phyloP scores from a whole-genome alignment of 2,888 invertebrate genomes.

The Mythimna impura region DNA sequence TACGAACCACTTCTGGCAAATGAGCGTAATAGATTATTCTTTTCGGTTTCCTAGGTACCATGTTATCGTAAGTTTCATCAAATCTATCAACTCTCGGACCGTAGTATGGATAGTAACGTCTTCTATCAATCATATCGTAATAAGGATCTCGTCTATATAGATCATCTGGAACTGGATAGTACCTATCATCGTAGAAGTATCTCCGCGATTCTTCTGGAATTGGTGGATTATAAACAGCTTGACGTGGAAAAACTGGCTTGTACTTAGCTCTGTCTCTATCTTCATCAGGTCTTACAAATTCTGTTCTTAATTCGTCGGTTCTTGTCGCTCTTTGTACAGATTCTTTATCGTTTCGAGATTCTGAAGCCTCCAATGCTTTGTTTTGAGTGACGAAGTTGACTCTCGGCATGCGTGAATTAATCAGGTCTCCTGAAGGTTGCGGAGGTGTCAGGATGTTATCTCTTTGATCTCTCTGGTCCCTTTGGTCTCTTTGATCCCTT shows the following conservation, averaged over 20 bases:
- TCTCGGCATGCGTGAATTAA: constrained; percentile 91
- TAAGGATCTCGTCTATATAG: constrained; percentile 85
- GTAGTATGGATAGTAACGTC: constrained; percentile 77
- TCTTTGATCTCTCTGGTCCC: constrained; percentile 68
- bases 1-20: constrained; percentile 92
- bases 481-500: constrained; percentile 60
- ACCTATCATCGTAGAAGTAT: constrained; percentile 83
- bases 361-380: constrained; percentile 87
- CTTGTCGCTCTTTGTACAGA: constrained; percentile 83
- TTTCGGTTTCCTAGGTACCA: constrained; percentile 87
- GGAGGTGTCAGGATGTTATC: constrained; percentile 89
- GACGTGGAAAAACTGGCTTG: constrained; percentile 86
- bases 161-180: constrained; percentile 80
- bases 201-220: constrained; percentile 84
- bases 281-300: constrained; percentile 86
- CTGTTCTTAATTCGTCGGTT: constrained; percentile 85
- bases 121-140: constrained; percentile 83
- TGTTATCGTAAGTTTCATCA: constrained; percentile 84
- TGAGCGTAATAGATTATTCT: constrained; percentile 93
- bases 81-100: constrained; percentile 83
- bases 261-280: constrained; percentile 76
- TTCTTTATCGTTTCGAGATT: constrained; percentile 88
- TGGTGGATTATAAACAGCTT: constrained; percentile 83
- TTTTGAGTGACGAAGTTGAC: constrained; percentile 93
- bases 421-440: constrained; percentile 88